Percentiles rank a stretch among this genome's conserved stretches.
Conservation (phyloP, 2,797 vertebrate species). For the Rhynchotus rufescens region DNA sequence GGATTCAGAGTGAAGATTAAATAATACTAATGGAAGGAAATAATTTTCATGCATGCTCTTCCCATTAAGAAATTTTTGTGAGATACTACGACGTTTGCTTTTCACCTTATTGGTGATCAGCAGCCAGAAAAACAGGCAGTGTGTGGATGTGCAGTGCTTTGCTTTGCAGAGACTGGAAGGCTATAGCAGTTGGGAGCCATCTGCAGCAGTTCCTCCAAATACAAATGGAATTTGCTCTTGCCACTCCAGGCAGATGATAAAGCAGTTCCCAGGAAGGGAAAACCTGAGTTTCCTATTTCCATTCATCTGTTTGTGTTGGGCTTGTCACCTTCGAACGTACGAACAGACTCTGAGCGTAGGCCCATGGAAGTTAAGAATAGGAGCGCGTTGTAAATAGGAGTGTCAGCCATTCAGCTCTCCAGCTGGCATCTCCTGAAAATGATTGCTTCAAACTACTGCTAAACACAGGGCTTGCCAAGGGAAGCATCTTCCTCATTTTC, state of each 20-base stretch:
- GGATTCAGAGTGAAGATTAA: background rate
- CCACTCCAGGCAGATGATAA: background rate
- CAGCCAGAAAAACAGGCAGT: background rate
- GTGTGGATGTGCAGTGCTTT: background rate
- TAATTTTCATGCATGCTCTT: accelerated
- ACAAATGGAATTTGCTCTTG: background rate
- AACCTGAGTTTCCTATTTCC: background rate
- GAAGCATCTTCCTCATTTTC: background rate
- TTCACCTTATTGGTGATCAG: background rate
- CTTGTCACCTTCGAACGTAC: background rate
- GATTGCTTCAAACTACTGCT: background rate
- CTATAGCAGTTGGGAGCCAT: background rate
- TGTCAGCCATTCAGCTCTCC: background rate
- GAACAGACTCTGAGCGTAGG: background rate
- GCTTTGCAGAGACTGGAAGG: background rate
- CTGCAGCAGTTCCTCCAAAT: background rate
- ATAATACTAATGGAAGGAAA: background rate
- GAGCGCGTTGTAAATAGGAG: background rate
- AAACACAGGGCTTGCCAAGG: background rate
- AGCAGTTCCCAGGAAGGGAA: background rate
- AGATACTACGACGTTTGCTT: background rate
- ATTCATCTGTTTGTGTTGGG: background rate
- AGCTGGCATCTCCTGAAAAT: background rate
- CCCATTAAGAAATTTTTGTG: background rate
- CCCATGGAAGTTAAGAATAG: background rate